Evolutionary conservation across 2,797 vertebrate species (phyloP).

Genomic region (Amphiprion clarkii): DNA sequence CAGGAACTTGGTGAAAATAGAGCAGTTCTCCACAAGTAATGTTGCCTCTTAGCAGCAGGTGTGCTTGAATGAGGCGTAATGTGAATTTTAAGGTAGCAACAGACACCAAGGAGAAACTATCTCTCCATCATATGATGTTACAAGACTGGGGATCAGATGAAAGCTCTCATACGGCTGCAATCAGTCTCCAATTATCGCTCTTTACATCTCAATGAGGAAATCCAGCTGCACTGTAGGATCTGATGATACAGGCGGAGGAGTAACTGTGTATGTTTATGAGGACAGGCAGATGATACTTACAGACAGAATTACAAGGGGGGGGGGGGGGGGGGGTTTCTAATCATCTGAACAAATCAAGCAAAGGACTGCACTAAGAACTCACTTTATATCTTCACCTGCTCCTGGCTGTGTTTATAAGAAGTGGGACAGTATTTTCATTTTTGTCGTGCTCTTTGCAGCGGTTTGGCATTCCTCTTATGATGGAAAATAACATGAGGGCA

Average conservation of each 20-base stretch:
- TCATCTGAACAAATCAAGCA: constrained; percentile 68
- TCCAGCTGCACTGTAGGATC: constrained; percentile 69
- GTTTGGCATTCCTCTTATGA: constrained; percentile 45
- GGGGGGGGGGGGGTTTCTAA: constrained; percentile 67
- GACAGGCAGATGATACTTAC: constrained; percentile 66
- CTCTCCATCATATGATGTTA: constrained; percentile 37
- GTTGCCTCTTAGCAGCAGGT: constrained; percentile 1
- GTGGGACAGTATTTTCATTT: constrained; percentile 31
- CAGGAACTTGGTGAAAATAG: constrained; percentile 2
- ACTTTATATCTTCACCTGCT: constrained; percentile 55
- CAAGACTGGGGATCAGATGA: constrained; percentile 52
- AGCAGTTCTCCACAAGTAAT: constrained; percentile 2
- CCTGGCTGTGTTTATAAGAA: constrained; percentile 33
- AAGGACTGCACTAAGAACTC: constrained; percentile 43
- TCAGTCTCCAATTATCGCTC: constrained; percentile 85
- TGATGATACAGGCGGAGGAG: constrained; percentile 66
- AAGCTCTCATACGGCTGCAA: constrained; percentile 78
- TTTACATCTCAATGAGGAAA: constrained; percentile 82
- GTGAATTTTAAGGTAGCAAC: constrained; percentile 4
- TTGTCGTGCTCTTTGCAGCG: neutral
- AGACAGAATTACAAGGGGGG: constrained; percentile 61
- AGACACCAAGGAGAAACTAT: constrained; percentile 24
- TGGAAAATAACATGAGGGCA: constrained; percentile 32
- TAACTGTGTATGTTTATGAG: constrained; percentile 54
- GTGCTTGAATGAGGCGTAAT: neutral